A percentile compares a stretch with the other conserved stretches of the same genome.
These are phyloP conservation scores for Argynnis bischoffii DNA, from an alignment of 2,888 invertebrate species.

Conservation along the genomic window DNA sequence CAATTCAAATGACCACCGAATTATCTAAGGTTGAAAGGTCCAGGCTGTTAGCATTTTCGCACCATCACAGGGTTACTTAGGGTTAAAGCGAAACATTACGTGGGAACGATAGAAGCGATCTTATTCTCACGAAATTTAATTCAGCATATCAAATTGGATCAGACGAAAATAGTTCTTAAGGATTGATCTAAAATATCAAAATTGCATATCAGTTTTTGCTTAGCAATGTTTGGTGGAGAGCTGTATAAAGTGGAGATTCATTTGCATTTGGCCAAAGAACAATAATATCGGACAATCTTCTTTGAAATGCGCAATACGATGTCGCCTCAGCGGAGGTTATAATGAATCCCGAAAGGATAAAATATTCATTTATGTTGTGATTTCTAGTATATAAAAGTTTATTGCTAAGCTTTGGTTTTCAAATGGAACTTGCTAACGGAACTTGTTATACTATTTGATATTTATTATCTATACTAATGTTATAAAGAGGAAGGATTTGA, in stretches of 20 bases:
- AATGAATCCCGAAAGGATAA: conserved; percentile 23
- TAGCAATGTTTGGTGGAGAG: conserved; percentile 14
- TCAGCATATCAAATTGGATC: conserved; percentile 2
- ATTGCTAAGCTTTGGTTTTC: too few species aligned
- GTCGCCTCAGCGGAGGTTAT: conserved; percentile 28
- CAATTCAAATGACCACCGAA: conserved; percentile 31
- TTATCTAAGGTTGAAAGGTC: conserved; percentile 44
- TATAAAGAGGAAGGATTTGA: too few species aligned
- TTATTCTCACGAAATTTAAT: conserved; percentile 60
- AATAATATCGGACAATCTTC: conserved; percentile 54
- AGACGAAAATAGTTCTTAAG: conserved; percentile 19
- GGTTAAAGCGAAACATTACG: conserved; percentile 63
- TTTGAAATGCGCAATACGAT: conserved; percentile 29
- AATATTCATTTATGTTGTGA: conserved; percentile 7
- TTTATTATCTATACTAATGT: too few species aligned
- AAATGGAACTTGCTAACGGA: too few species aligned
- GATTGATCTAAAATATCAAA: conserved; percentile 13
- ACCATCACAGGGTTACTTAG: conserved; percentile 59
- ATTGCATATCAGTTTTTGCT: conserved; percentile 11
- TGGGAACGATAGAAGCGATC: conserved; percentile 57
- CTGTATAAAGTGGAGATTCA: conserved; percentile 47
- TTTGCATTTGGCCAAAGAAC: conserved; percentile 60
- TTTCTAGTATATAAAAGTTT: background rate
- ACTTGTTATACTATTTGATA: too few species aligned
- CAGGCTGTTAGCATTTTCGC: conserved; percentile 55